Evolutionary conservation across 2,797 vertebrate genomes (phyloP).

Genomic region (Cyclura pinguis): DNA sequence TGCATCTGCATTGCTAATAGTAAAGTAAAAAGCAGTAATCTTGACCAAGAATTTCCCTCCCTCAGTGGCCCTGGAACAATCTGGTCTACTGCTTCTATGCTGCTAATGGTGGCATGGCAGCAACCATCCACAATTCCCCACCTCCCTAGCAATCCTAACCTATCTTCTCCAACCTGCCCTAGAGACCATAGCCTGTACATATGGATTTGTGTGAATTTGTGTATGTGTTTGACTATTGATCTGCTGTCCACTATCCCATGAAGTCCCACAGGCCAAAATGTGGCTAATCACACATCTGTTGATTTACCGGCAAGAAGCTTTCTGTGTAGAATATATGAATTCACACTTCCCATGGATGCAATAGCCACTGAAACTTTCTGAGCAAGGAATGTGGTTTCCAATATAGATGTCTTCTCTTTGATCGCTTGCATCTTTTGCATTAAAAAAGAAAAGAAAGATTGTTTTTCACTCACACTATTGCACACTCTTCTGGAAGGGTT

Average conservation of each 20-base stretch:
- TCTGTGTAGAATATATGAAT: constrained; percentile 89
- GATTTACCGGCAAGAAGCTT: constrained; percentile 91
- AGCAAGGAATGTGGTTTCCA: constrained; percentile 88
- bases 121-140: neutral
- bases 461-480: neutral
- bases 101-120: neutral
- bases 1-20: neutral
- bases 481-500: neutral
- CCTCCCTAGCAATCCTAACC: too few species aligned
- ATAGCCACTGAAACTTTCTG: constrained; percentile 89
- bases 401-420: constrained; percentile 90
- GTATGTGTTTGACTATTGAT: neutral
- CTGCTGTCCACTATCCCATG: neutral
- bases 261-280: neutral
- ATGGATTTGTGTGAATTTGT: neutral
- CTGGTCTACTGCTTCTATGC: neutral
- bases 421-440: constrained; percentile 87
- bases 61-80: neutral
- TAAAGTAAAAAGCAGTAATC: neutral
- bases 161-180: too few species aligned
- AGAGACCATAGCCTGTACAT: too few species aligned
- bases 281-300: neutral
- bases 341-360: constrained; percentile 95
- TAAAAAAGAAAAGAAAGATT: constrained; percentile 39
- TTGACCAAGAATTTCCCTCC: too few species aligned